Percentiles rank a stretch among this genome's conserved stretches.
These are phyloP conservation scores for Tringa solitaria DNA, from an alignment of 2,113 vertebrate species.

Conservation along the genomic window DNA sequence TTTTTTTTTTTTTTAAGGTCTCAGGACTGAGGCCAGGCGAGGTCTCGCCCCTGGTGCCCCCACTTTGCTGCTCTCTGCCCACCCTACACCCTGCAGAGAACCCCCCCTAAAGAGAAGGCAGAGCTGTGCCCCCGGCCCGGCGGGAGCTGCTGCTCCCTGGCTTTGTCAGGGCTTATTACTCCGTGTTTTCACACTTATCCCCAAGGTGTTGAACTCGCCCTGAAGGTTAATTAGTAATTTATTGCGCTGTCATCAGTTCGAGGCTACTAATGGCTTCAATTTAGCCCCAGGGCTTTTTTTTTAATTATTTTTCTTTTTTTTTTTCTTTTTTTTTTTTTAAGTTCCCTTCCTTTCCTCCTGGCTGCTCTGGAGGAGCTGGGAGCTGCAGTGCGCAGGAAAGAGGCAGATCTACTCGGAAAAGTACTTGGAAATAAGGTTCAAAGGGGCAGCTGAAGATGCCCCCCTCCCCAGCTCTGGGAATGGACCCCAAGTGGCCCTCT, in stretches of 20 bases:
- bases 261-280: conserved; percentile 64
- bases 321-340: too few relatives aligned
- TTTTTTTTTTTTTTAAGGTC: not conserved
- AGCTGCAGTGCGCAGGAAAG: fast-evolving
- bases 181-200: conserved; percentile 66
- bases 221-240: conserved; percentile 73
- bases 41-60: not conserved
- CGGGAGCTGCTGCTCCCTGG: not conserved
- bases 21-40: not conserved
- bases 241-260: conserved; percentile 64
- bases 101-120: not conserved
- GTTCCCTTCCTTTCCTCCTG: not conserved
- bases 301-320: fast-evolving
- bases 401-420: not conserved
- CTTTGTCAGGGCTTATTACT: conserved; percentile 64
- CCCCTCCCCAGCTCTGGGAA: not conserved
- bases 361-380: not conserved
- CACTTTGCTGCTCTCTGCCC: not conserved
- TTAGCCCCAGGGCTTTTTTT: conserved; percentile 34
- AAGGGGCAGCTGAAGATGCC: not conserved
- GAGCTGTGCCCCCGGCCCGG: not conserved
- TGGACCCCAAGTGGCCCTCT: not conserved
- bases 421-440: not conserved
- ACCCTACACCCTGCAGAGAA: fast-evolving
- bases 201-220: conserved; percentile 69